A percentile compares a stretch with the other conserved stretches of the same genome.
phyloP scores from a whole-genome alignment of 2,113 vertebrate species.

The Malurus melanocephalus region DNA sequence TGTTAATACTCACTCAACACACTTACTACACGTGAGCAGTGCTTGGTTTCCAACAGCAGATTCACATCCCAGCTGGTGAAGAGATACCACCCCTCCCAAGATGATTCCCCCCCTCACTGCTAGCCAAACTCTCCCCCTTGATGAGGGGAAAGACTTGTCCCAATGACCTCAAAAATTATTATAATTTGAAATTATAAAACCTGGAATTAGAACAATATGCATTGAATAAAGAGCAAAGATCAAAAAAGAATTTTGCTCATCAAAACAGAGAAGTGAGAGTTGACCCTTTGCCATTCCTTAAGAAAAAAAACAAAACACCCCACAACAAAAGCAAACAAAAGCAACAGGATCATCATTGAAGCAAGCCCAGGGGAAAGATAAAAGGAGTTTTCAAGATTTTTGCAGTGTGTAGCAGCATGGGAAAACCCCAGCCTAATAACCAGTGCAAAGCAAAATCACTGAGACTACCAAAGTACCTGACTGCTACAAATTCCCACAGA shows the following conservation, averaged over 20 bases:
- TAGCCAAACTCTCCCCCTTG: not conserved
- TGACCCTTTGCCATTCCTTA: not conserved
- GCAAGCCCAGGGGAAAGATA: not conserved
- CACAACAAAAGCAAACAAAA: not conserved
- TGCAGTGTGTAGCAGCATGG: not conserved
- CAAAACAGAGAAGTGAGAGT: not conserved
- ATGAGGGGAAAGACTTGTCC: not conserved
- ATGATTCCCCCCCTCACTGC: not conserved
- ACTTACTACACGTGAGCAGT: not conserved
- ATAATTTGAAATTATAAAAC: not conserved
- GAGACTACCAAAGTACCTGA: not conserved
- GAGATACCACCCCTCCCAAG: not conserved
- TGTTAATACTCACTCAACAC: not conserved
- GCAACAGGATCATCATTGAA: not conserved
- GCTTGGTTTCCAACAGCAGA: not conserved
- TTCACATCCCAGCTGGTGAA: not conserved
- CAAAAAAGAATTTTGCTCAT: not conserved
- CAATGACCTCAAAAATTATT: not conserved
- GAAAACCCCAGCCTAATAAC: not conserved
- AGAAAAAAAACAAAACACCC: fast-evolving
- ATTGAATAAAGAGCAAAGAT: not conserved
- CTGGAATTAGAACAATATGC: not conserved
- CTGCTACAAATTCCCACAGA: not conserved
- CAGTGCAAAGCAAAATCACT: not conserved
- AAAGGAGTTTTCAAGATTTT: not conserved